Evolutionary conservation across 2,113 vertebrate species (phyloP).

Genomic region (Orthonyx spaldingii): DNA sequence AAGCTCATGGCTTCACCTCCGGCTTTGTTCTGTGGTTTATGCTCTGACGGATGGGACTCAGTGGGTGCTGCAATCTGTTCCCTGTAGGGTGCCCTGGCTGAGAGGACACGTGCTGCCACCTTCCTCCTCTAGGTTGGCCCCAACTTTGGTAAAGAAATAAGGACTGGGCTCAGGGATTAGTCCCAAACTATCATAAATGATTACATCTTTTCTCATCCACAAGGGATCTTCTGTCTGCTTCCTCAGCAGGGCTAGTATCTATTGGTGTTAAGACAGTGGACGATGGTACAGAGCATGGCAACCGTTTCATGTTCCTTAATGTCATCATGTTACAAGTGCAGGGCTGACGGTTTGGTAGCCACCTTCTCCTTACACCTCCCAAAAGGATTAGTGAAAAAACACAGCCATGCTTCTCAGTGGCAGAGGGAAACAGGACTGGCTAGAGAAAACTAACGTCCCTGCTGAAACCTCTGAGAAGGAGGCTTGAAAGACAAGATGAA

Average conservation of each 20-base stretch:
- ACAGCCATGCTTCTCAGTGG: not conserved
- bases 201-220: not conserved
- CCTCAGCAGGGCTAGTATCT: not conserved
- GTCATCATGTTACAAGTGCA: not conserved
- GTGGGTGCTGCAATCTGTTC: rapidly evolving
- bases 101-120: not conserved
- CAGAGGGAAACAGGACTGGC: not conserved
- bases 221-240: not conserved
- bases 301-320: not conserved
- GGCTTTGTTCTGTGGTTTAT: not conserved
- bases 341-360: not conserved
- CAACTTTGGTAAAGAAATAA: not conserved
- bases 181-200: not conserved
- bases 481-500: not conserved
- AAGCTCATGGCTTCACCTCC: not conserved
- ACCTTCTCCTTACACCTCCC: not conserved
- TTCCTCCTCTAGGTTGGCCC: not conserved
- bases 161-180: not conserved
- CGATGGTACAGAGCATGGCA: not conserved
- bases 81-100: not conserved
- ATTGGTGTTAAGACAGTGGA: not conserved
- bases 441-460: not conserved
- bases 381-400: not conserved
- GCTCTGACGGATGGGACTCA: not conserved
- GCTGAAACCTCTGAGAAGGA: not conserved